Conservation (phyloP, 2,797 vertebrate species). For the Sebastes baramenuke region DNA sequence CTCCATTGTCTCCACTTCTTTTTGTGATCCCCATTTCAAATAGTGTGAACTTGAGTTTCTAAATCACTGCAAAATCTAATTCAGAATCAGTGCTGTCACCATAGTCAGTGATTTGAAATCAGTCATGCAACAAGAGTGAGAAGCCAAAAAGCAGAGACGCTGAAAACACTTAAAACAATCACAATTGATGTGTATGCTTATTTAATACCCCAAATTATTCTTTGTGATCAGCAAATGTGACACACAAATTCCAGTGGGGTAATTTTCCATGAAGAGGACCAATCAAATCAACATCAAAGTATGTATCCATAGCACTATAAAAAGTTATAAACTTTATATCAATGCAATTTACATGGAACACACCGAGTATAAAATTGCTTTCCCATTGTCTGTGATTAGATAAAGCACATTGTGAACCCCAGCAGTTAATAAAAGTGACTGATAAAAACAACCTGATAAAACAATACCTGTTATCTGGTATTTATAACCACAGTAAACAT, state of each 20-base stretch:
- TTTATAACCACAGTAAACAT: neutral
- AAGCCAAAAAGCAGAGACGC: neutral
- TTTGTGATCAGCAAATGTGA: neutral
- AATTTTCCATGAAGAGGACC: neutral
- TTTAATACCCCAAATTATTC: neutral
- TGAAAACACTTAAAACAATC: neutral
- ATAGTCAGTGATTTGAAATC: neutral
- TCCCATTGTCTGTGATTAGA: conserved; percentile 10
- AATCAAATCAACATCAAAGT: conserved; percentile 6
- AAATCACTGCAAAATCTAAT: neutral
- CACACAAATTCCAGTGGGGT: neutral
- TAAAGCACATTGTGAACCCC: neutral
- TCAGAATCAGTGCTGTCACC: neutral
- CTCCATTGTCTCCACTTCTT: neutral
- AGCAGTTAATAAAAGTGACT: conserved; percentile 4
- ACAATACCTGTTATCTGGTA: neutral
- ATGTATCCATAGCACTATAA: neutral
- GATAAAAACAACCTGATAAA: neutral
- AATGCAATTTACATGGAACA: neutral
- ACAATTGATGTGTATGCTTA: neutral
- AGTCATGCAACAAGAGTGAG: neutral
- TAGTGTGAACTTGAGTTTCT: neutral
- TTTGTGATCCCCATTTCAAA: neutral
- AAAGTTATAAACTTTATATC: neutral
- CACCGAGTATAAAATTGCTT: neutral